phyloP scores from a whole-genome alignment of 2,888 invertebrate species.

The Scaptomyza reducta region DNA sequence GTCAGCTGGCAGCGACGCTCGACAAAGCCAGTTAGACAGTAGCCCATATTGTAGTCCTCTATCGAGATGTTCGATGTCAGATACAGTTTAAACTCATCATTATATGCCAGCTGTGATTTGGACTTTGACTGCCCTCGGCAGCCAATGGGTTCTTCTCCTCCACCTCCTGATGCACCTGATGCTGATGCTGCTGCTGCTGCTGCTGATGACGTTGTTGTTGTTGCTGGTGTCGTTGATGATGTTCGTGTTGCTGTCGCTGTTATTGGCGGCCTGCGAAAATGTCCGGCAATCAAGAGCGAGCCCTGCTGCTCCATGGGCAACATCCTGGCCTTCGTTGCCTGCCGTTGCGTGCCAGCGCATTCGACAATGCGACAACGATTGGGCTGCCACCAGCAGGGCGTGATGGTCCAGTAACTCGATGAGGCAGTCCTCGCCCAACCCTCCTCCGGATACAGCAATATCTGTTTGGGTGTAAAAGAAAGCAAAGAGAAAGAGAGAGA shows the following conservation, averaged over 20 bases:
- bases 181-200: slow-evolving; percentile 5
- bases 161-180: slow-evolving; percentile 18
- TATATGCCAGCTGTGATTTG: slow-evolving; percentile 56
- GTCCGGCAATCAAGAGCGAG: slow-evolving; percentile 92
- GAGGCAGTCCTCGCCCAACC: slow-evolving; percentile 95
- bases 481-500: slow-evolving; percentile 23
- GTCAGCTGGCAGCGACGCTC: slow-evolving; percentile 91
- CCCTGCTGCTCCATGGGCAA: slow-evolving; percentile 90
- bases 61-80: slow-evolving; percentile 93
- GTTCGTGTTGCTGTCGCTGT: slow-evolving; percentile 22
- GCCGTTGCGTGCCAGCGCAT: slow-evolving; percentile 87
- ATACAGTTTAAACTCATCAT: slow-evolving; percentile 90
- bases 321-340: slow-evolving; percentile 91
- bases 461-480: slow-evolving; percentile 86
- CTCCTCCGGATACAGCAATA: slow-evolving; percentile 93
- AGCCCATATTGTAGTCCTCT: slow-evolving; percentile 95
- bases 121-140: slow-evolving; percentile 41
- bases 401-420: slow-evolving; percentile 93
- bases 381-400: slow-evolving; percentile 94
- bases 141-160: slow-evolving; percentile 8
- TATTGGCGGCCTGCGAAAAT: slow-evolving; percentile 72
- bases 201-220: slow-evolving; percentile 16
- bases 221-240: slow-evolving; percentile 28
- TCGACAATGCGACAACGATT: slow-evolving; percentile 93
- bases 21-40: slow-evolving; percentile 93